Conservation (phyloP, 2,797 vertebrate genomes). For the Pelodytes ibericus region DNA sequence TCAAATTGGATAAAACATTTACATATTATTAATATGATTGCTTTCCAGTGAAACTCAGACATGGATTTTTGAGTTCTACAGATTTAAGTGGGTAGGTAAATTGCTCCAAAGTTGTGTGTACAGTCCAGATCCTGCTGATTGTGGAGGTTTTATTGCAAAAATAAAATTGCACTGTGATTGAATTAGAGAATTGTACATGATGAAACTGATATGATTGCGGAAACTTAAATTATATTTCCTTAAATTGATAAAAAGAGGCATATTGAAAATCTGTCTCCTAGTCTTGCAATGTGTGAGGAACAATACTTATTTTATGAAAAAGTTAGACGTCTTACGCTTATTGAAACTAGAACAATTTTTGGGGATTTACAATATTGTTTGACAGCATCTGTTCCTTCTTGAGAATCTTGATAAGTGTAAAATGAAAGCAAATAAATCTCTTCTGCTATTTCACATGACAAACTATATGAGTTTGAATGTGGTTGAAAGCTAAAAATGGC, state of each 20-base stretch:
- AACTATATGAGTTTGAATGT: conserved; percentile 19
- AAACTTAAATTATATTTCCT: conserved; percentile 28
- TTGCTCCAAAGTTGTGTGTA: conserved; percentile 13
- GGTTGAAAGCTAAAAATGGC: conserved; percentile 22
- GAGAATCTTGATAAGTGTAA: conserved; percentile 2
- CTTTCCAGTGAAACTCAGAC: conserved; percentile 18
- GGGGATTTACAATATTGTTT: conserved; percentile 29
- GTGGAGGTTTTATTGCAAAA: conserved; percentile 46
- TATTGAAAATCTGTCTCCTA: conserved; percentile 35
- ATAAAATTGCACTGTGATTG: conserved; percentile 35
- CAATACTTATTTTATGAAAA: conserved; percentile 23
- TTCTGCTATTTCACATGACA: conserved; percentile 16
- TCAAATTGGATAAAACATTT: conserved; percentile 18
- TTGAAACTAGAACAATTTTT: conserved; percentile 32
- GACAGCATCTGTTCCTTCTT: conserved; percentile 29
- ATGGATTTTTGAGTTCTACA: conserved; percentile 35
- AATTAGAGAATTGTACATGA: conserved; percentile 27
- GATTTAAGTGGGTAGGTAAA: conserved; percentile 20
- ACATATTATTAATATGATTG: conserved; percentile 16
- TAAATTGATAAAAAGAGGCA: conserved; percentile 33
- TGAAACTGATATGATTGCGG: conserved; percentile 31
- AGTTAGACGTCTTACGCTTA: conserved; percentile 9
- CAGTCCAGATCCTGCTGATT: conserved; percentile 19
- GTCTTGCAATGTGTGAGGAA: conserved; percentile 5
- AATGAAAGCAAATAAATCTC: conserved; percentile 40